Evolutionary conservation across 92 coral and sea anemone genomes (phyloP), one percentile per base, ranked within the genome.

Genomic region (Ricordea florida): DNA sequence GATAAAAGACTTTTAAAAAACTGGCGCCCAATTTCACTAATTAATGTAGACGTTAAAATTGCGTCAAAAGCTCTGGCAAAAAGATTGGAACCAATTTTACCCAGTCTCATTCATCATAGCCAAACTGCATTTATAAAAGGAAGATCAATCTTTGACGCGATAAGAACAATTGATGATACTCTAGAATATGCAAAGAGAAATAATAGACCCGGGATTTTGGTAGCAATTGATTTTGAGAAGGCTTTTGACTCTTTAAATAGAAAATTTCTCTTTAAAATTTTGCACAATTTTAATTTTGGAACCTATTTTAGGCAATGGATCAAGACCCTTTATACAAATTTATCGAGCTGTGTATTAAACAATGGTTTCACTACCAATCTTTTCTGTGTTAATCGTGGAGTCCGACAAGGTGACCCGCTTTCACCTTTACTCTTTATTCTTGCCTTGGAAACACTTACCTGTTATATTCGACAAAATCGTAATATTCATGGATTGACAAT

Each of bases 61-160:
- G 78, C 85, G 28, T 22, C 26, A 50, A 64, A 76, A 50, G 22
- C 66, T 26, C 56, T 65, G 42, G 21, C n/a, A n/a, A n/a, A n/a
- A n/a, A n/a, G n/a, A n/a, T n/a, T n/a, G n/a, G n/a, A n/a, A n/a
- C n/a, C n/a, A n/a, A n/a, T n/a, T n/a, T n/a, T n/a, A n/a, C 20
- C 30, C 35, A 65, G 6, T 35, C 51, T 2, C 66, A 77, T 68
- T 20, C 77, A 69, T 32, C 48, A 55, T 18, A 69, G 56, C 53
- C 77, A 78, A 47, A n/a, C n/a, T n/a, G n/a, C n/a, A 21, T 53
- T 51, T 78, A 78, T 78, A 18, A 52, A 80, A 67, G 80, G 72
- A 2, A 69, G 85, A 53, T 67, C 64, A 17, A 67, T 79, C 18
- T 55, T 66, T 15, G 78, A 68, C 21, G 69, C 78, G 9, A 41